These are phyloP conservation scores for Anisognathus igniventris DNA, from an alignment of 2,797 vertebrate genomes.

Conservation along the genomic window DNA sequence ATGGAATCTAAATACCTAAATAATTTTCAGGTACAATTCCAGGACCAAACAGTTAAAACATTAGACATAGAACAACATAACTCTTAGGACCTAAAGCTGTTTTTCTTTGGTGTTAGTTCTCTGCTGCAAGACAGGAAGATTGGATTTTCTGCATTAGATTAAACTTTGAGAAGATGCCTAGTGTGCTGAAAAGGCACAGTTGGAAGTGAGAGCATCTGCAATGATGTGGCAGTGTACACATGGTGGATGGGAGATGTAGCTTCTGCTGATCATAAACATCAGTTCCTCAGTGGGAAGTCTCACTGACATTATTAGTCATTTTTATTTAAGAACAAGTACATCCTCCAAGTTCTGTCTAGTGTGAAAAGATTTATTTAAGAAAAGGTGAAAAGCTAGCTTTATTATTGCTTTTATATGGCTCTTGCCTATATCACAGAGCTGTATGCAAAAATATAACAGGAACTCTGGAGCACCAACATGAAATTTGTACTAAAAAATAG, in stretches of 20 bases:
- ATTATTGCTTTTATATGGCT: neutral
- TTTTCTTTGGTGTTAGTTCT: neutral
- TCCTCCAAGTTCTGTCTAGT: neutral
- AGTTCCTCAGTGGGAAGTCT: neutral
- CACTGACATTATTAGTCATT: neutral
- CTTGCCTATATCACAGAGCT: neutral
- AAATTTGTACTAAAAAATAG: neutral
- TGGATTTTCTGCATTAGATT: neutral
- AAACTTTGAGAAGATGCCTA: neutral
- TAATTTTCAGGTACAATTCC: neutral
- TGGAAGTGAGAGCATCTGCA: neutral
- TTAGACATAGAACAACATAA: neutral
- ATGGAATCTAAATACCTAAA: neutral
- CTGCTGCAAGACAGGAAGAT: neutral
- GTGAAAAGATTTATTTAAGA: neutral
- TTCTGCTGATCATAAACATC: neutral
- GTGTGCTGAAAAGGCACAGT: neutral
- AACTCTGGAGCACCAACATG: neutral
- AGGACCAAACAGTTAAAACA: neutral
- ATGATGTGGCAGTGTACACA: neutral
- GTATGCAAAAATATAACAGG: neutral
- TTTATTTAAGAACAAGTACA: neutral
- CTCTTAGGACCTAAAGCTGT: neutral
- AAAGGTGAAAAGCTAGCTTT: neutral
- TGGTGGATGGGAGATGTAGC: neutral